Conservation (phyloP, 1,140 invertebrate genomes). For the Dendroctonus ponderosae region DNA sequence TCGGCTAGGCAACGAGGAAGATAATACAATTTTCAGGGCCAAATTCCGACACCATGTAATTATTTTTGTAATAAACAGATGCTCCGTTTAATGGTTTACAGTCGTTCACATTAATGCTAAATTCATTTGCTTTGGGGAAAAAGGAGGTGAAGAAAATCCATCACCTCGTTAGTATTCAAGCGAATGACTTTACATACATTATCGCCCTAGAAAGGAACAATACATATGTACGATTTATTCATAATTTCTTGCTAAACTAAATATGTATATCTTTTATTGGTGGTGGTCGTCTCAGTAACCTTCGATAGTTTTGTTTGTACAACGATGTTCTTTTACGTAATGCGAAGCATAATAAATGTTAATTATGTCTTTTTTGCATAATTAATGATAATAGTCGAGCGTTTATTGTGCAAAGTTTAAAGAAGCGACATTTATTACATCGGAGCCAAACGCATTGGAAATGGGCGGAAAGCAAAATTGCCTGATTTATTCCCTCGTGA, state of each 20-base stretch:
- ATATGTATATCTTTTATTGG: conserved; percentile 28
- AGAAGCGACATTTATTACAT: conserved; percentile 25
- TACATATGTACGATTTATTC: conserved; percentile 29
- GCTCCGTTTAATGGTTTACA: conserved; percentile 17
- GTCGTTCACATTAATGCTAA: conserved; percentile 21
- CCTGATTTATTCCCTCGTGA: no score
- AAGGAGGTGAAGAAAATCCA: conserved; percentile 10
- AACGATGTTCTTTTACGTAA: conserved; percentile 31
- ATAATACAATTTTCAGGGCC: conserved; percentile 33
- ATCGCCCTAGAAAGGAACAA: conserved; percentile 2
- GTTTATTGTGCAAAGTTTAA: conserved; percentile 26
- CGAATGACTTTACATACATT: conserved; percentile 6
- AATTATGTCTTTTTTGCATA: conserved; percentile 34
- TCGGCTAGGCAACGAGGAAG: conserved; percentile 27
- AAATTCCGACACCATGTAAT: conserved; percentile 29
- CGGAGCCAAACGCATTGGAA: conserved; percentile 13
- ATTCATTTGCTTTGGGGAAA: conserved; percentile 19
- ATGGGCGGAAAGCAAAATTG: conserved; percentile 1
- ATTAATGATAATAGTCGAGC: conserved; percentile 31
- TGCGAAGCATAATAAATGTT: conserved; percentile 29
- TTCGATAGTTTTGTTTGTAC: conserved; percentile 29
- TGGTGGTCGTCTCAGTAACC: conserved; percentile 12
- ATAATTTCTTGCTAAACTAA: conserved; percentile 29
- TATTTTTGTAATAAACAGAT: conserved; percentile 33
- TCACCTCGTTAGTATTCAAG: conserved; percentile 18